Conservation (phyloP, 2,888 invertebrate genomes). For the Fabriciana adippe region DNA sequence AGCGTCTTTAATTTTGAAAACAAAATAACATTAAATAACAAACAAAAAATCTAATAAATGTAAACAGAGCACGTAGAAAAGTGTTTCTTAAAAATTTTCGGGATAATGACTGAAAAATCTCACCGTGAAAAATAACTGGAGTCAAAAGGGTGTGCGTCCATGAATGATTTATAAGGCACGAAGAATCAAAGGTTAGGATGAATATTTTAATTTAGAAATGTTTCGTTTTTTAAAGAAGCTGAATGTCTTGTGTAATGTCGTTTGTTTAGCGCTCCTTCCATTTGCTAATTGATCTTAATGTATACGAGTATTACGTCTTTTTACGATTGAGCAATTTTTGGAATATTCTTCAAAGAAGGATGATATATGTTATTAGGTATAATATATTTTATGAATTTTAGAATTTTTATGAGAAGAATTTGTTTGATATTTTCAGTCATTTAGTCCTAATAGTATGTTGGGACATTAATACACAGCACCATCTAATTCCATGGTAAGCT, state of each 20-base stretch:
- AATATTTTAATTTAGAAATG: constrained; percentile 40
- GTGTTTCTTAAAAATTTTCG: constrained; percentile 28
- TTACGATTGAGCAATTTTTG: neutral
- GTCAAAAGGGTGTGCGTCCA: constrained; percentile 37
- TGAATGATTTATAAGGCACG: constrained; percentile 42
- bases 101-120: constrained; percentile 36
- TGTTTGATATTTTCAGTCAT: too few relatives aligned
- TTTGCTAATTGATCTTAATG: neutral
- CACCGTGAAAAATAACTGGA: constrained; percentile 33
- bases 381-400: too few relatives aligned
- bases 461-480: too few relatives aligned
- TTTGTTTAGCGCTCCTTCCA: neutral
- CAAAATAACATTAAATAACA: constrained; percentile 14
- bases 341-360: neutral
- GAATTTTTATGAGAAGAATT: too few relatives aligned
- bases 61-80: constrained; percentile 33
- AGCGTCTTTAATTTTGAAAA: neutral
- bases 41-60: constrained; percentile 21
- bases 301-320: constrained; percentile 1
- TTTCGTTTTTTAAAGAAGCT: constrained; percentile 29
- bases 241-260: constrained; percentile 8
- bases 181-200: constrained; percentile 50
- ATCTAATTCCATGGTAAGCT: too few relatives aligned
- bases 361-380: too few relatives aligned
- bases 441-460: too few relatives aligned